Evolutionary conservation across 2,888 invertebrate species (phyloP).

Genomic region (Erebia epiphron): DNA sequence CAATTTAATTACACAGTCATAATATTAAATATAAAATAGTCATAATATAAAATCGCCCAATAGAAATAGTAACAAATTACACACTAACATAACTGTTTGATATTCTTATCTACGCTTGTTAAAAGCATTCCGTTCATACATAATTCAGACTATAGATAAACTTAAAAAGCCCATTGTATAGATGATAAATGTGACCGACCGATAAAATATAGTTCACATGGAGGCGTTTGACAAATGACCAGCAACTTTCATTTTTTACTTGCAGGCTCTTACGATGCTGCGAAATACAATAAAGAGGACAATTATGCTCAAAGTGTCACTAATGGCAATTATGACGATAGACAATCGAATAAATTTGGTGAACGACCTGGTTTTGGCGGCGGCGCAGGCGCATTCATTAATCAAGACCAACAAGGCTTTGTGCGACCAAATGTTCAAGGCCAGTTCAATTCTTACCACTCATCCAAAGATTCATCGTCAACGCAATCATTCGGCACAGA

Average conservation of each 20-base stretch:
- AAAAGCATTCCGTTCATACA: conserved; percentile 22
- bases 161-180: conserved; percentile 55
- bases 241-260: conserved; percentile 77
- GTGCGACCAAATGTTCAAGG: conserved; percentile 44
- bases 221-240: conserved; percentile 67
- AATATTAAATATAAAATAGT: background rate
- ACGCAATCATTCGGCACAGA: conserved; percentile 30
- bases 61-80: background rate
- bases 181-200: conserved; percentile 66
- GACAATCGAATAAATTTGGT: conserved; percentile 56
- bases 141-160: conserved; percentile 25
- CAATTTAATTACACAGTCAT: background rate
- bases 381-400: conserved; percentile 54
- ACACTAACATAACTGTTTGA: background rate
- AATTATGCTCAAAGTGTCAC: conserved; percentile 62
- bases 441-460: conserved; percentile 36
- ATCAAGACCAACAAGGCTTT: conserved; percentile 55
- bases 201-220: conserved; percentile 50
- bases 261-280: conserved; percentile 76
- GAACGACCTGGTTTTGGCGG: conserved; percentile 54
- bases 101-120: conserved; percentile 10
- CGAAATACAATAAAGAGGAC: conserved; percentile 70
- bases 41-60: background rate
- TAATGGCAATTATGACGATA: conserved; percentile 56
- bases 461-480: conserved; percentile 17